These are phyloP conservation scores for Darevskia mixta DNA, from an alignment of 2,797 vertebrate genomes.

Conservation along the genomic window DNA sequence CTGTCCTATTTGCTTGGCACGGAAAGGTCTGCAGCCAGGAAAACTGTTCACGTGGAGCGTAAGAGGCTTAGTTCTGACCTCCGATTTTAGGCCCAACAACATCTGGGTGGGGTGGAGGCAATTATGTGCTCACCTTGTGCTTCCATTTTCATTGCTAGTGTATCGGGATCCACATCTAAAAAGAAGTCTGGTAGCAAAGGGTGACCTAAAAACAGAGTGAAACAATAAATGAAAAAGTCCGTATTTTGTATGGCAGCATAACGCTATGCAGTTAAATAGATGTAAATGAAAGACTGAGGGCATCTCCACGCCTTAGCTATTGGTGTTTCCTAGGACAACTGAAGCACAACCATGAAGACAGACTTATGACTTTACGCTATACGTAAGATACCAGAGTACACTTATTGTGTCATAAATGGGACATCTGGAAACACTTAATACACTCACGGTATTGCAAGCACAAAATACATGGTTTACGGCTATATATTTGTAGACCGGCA, in stretches of 20 bases:
- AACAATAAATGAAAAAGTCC: not conserved
- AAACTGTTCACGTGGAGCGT: not conserved
- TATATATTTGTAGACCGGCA: not conserved
- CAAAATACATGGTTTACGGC: not conserved
- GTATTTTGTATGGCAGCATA: not conserved
- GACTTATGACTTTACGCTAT: not conserved
- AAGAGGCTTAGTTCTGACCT: not conserved
- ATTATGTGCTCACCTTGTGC: conserved; percentile 78
- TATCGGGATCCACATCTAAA: conserved; percentile 86
- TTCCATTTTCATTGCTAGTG: conserved; percentile 74
- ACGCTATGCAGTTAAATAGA: not conserved
- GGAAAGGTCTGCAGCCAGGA: not conserved
- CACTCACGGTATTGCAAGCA: not conserved
- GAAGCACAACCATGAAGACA: not conserved
- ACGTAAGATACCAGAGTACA: not conserved
- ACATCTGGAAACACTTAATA: not conserved
- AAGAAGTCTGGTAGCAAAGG: conserved; percentile 95
- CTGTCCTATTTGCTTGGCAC: not conserved
- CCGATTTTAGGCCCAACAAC: not conserved
- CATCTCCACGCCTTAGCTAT: too few species aligned
- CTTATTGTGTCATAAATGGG: not conserved
- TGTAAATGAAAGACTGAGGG: not conserved
- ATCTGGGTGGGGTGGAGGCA: not conserved
- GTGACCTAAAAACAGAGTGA: conserved; percentile 82
- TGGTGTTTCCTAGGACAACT: not conserved